Percentiles rank a stretch among this genome's conserved stretches.
Conservation (phyloP, 1,140 invertebrate genomes). For the Diabrotica virgifera region DNA sequence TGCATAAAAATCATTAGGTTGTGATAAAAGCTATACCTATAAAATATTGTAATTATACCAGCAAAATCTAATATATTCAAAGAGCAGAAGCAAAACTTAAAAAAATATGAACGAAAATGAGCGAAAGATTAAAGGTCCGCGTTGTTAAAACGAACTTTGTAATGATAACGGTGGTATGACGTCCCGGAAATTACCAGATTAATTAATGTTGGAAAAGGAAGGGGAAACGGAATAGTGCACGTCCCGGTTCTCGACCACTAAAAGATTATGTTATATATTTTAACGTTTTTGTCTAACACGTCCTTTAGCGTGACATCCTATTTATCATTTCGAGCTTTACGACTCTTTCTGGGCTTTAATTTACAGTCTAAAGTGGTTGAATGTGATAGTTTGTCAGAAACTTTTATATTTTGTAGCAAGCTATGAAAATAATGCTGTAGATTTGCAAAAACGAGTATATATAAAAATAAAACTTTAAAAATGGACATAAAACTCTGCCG, state of each 20-base stretch:
- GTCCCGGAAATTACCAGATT: slow-evolving; percentile 34
- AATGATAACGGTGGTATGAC: slow-evolving; percentile 33
- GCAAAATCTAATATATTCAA: no score
- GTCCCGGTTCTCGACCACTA: slow-evolving; percentile 1
- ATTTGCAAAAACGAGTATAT: no score
- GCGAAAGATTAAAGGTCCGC: slow-evolving; percentile 21
- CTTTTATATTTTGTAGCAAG: no score
- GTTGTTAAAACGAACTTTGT: slow-evolving; percentile 25
- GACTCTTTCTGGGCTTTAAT: neutral
- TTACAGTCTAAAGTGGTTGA: neutral
- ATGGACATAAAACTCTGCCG: no score
- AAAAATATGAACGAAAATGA: slow-evolving; percentile 15
- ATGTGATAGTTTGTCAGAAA: no score
- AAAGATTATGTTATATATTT: slow-evolving; percentile 1
- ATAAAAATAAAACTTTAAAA: no score
- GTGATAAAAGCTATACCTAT: no score
- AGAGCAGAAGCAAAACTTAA: no score
- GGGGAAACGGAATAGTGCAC: slow-evolving; percentile 1
- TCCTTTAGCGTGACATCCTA: neutral
- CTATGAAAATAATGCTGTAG: no score
- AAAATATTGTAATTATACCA: no score
- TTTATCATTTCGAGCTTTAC: neutral
- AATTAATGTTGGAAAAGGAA: slow-evolving; percentile 33
- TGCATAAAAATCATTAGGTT: no score
- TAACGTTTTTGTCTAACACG: neutral